phyloP scores from a whole-genome alignment of 2,797 vertebrate genomes.

The Acomys russatus region DNA sequence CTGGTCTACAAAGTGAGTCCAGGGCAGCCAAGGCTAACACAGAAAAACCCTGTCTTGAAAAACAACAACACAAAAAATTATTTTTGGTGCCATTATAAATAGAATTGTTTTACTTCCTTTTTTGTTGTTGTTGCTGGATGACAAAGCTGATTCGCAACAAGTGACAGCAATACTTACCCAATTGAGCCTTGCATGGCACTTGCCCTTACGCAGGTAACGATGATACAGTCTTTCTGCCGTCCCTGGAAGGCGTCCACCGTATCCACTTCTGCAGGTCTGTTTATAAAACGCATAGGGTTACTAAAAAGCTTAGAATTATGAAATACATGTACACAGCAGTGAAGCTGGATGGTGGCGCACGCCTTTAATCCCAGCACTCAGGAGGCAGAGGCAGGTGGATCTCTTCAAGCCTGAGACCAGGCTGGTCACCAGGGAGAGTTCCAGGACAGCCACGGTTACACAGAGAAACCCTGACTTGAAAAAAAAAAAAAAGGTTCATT shows the following conservation, averaged over 20 bases:
- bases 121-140: too few species aligned
- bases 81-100: background rate
- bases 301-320: background rate
- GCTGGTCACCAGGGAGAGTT: background rate
- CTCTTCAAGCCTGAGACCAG: background rate
- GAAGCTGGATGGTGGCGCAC: background rate
- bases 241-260: slow-evolving; percentile 95
- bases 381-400: background rate
- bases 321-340: background rate
- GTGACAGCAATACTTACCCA: slow-evolving; percentile 87
- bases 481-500: background rate
- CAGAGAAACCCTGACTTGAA: background rate
- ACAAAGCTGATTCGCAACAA: background rate
- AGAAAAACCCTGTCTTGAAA: too few species aligned
- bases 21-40: too few species aligned
- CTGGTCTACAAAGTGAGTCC: too few species aligned
- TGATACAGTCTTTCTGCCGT: slow-evolving; percentile 93
- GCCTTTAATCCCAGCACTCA: background rate
- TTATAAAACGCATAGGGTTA: background rate
- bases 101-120: background rate
- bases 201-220: slow-evolving; percentile 94
- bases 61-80: background rate
- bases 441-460: background rate
- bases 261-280: slow-evolving; percentile 91
- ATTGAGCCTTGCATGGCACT: slow-evolving; percentile 89